Base-by-base conservation (phyloP, 2,888 invertebrate species). In the Drosophila cognata region DNA sequence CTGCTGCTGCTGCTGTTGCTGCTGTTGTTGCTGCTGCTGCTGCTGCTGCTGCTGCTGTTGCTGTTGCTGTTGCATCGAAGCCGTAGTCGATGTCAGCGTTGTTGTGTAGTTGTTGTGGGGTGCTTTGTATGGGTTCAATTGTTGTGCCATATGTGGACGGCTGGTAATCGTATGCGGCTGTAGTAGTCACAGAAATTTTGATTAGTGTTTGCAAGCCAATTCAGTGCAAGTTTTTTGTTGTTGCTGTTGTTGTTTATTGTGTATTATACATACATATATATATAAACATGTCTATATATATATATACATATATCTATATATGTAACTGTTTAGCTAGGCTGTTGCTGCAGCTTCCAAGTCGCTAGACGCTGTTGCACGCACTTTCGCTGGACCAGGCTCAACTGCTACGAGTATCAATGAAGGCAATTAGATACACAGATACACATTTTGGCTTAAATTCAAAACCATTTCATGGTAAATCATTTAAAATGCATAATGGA, bases 101-200 rank as follows among this genome's bases (percentile, higher is more conserved):
- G 81, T 64, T 77, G 87, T 88, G 84, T 70, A 72, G 79, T 85
- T 81, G 84, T 89, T 84, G 87, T 89, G 90, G 53, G 78, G 83
- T 84, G 89, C 77, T 78, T 75, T 84, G 89, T 77, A 79, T 79
- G 72, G 85, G 75, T 76, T 91, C 91, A 83, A 84, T 89, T 89
- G 86, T 72, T 82, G 93, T 85, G 91, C 90, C 92, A 88, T 91
- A 92, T 91, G 91, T 81, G 89, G 92, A 85, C 88, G 92, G 91
- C 90, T 92, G 92, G 91, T 92, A 93, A 82, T 93, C 93, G 90
- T 90, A 89, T 84, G 92, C 87, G 92, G 93, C 93, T 93, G 70
- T 58, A 74, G 71, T 89, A 74, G 67, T 90, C 69, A 85, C 70
- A 89, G 64, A 71, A 86, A 89, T 88, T 83, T 87, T 74, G 78